Base-by-base conservation (phyloP, 2,888 invertebrate genomes). In the Orthosia gracilis region DNA sequence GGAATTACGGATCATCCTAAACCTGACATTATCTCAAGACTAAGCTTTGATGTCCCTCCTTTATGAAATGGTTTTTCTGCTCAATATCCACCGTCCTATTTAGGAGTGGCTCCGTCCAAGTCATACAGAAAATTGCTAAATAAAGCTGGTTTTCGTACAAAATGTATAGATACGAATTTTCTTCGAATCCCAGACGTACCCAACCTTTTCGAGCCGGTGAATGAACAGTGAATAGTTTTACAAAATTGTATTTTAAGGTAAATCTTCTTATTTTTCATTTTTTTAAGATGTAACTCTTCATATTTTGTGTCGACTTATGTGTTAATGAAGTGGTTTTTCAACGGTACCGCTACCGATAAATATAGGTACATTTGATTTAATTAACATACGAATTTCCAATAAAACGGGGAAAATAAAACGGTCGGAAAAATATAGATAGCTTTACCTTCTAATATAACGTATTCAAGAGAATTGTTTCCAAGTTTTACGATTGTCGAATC, bases 401-500 rank as follows among this genome's bases (percentile, higher is more conserved):
- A 76, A 58, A 68, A 73, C 49, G 63, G 52, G 23, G 49, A 47
- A 70, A 59, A 76, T 79, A 82, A 77, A 85, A 72, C 61, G 70
- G 61, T 49, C 64, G 64, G 47, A 40, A 79, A 81, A 77, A 83
- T 69, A 73, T 80, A 86, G 75, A 76, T 76, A 83, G 73, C 49
- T 83, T 81, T 80, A 84, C 87, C 71, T 78, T 77, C 81, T 87
- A 87, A 82, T 80, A 87, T 80, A 85, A 84, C 84, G 80, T 84
- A 84, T 87, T 86, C 84, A 86, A 85, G 80, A 83, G 90, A 89
- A 91, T 90, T 90, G 91, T 91, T 92, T 89, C 89, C 87, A 88
- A 87, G 86, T 89, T 91, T 91, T 90, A 92, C 91, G 91, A 90
- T 86, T 87, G 84, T 87, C 80, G 83, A 88, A 88, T 91, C 91